Percentiles rank a stretch among this genome's conserved stretches.
These are phyloP conservation scores for Pituophis catenifer DNA, from an alignment of 2,113 vertebrate species.

Conservation along the genomic window DNA sequence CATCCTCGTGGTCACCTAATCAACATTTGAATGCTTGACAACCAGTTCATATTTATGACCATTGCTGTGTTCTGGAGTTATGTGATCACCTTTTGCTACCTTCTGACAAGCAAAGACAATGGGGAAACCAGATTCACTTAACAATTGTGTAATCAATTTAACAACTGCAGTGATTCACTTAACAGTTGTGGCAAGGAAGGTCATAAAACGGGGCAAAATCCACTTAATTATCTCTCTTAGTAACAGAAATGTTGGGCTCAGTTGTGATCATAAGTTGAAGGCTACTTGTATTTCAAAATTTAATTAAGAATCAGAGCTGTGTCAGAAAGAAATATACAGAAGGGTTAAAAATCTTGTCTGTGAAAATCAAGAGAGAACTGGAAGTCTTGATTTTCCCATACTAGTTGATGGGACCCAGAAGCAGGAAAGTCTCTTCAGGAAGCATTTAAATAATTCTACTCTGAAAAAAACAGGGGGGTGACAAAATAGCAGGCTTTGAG, in stretches of 20 bases:
- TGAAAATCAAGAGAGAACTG: not conserved
- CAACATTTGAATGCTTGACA: not conserved
- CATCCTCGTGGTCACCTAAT: not conserved
- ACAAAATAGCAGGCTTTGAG: not conserved
- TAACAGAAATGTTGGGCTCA: not conserved
- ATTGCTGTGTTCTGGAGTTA: not conserved
- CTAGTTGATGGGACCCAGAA: not conserved
- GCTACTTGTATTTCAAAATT: not conserved
- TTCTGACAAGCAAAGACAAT: not conserved
- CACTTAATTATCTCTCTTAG: not conserved
- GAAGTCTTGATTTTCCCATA: not conserved
- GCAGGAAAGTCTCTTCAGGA: not conserved
- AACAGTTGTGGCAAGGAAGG: not conserved
- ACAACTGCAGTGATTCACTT: too few relatives aligned
- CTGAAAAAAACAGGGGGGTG: not conserved
- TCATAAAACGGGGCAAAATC: not conserved
- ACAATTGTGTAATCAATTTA: too few relatives aligned
- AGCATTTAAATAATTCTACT: not conserved
- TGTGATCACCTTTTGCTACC: not conserved
- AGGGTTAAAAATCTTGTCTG: not conserved
- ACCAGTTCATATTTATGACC: not conserved
- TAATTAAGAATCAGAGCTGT: not conserved
- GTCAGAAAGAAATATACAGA: not conserved
- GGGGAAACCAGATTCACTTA: not conserved
- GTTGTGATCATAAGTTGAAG: not conserved